These are phyloP conservation scores for Erebia aethiops DNA, from an alignment of 2,888 invertebrate genomes.

Conservation along the genomic window DNA sequence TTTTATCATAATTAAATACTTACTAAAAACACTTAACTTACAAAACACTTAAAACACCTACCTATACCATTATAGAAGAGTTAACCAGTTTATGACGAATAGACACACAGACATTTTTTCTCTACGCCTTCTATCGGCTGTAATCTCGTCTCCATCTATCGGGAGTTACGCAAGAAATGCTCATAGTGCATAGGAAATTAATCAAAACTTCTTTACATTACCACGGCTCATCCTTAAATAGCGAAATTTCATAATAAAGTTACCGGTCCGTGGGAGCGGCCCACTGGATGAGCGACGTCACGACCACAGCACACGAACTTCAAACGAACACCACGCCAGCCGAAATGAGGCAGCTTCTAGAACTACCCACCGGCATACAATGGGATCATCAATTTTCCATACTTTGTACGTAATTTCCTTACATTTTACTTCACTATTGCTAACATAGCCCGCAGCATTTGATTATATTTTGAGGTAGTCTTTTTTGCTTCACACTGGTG, in stretches of 20 bases:
- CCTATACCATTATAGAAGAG: too few relatives aligned
- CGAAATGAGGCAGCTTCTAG: constrained; percentile 16
- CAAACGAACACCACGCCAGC: constrained; percentile 23
- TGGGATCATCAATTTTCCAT: constrained; percentile 13
- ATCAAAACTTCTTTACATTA: constrained; percentile 24
- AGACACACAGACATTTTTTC: not conserved
- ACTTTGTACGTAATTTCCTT: not conserved
- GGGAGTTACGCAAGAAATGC: not conserved
- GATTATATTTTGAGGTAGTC: too few relatives aligned
- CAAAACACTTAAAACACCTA: too few relatives aligned
- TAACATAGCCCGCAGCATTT: not conserved
- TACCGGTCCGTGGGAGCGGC: constrained; percentile 52
- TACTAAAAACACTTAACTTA: too few relatives aligned
- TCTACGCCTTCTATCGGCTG: too few relatives aligned
- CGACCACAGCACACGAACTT: constrained; percentile 48
- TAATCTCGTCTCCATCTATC: not conserved
- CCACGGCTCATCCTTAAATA: constrained; percentile 31
- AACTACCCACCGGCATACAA: constrained; percentile 2
- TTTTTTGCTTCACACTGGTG: too few relatives aligned
- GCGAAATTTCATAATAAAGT: constrained; percentile 36
- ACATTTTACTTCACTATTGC: not conserved
- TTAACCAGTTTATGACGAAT: not conserved
- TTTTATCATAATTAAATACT: too few relatives aligned
- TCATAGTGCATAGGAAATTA: constrained; percentile 15
- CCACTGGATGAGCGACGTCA: constrained; percentile 51